phyloP scores from a whole-genome alignment of 2,113 vertebrate genomes.

The Epinephelus moara region DNA sequence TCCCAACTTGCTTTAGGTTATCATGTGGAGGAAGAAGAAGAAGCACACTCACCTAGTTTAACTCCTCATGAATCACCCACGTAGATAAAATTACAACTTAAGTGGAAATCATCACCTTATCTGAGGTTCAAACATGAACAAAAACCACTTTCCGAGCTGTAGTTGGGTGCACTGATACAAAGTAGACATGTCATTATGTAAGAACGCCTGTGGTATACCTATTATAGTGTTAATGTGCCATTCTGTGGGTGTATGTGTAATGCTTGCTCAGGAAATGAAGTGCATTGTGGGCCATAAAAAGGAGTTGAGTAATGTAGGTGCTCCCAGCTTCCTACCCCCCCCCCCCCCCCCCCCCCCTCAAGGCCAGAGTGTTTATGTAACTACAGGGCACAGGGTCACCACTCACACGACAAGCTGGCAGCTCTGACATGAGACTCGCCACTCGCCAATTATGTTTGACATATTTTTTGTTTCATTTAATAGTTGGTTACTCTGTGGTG shows the following conservation, averaged over 20 bases:
- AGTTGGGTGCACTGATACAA: slow-evolving; percentile 1
- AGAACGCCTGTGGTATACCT: slow-evolving; percentile 32
- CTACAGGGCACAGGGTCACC: slow-evolving; percentile 47
- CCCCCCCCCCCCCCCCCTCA: neutral
- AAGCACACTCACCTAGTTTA: neutral
- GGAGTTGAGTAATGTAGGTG: slow-evolving; percentile 69
- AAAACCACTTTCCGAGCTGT: neutral
- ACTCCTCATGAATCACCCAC: neutral
- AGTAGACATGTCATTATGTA: slow-evolving; percentile 33
- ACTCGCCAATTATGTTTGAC: neutral
- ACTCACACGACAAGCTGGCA: slow-evolving; percentile 17
- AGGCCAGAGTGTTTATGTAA: slow-evolving; percentile 58
- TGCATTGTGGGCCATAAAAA: slow-evolving; percentile 76
- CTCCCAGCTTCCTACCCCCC: slow-evolving; percentile 67
- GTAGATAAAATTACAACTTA: neutral
- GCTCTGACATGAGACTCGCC: neutral
- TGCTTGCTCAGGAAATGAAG: slow-evolving; percentile 70
- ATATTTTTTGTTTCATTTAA: neutral
- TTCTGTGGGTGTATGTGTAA: slow-evolving; percentile 54
- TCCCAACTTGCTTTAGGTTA: neutral
- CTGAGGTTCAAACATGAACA: neutral
- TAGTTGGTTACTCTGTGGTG: neutral
- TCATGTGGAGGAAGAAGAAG: neutral
- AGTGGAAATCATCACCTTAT: neutral
- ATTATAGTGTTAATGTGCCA: slow-evolving; percentile 49